These are phyloP conservation scores for Lottia scabra DNA, from an alignment of 2,888 invertebrate genomes.

Conservation along the genomic window DNA sequence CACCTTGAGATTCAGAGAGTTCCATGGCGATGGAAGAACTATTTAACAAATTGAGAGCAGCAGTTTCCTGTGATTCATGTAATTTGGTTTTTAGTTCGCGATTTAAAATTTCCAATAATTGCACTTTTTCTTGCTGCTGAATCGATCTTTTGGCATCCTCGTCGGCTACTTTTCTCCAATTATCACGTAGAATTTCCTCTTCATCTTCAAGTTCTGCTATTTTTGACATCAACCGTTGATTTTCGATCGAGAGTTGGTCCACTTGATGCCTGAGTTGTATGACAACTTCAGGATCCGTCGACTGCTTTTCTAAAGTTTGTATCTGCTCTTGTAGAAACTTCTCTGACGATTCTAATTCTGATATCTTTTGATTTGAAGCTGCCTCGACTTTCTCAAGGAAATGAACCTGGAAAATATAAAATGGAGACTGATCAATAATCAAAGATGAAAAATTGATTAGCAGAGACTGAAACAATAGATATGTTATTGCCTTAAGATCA, in stretches of 20 bases:
- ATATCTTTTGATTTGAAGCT: slow-evolving; percentile 45
- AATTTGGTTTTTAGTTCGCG: slow-evolving; percentile 53
- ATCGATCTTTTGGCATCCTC: slow-evolving; percentile 54
- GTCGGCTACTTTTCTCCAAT: slow-evolving; percentile 59
- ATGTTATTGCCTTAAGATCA: too few relatives aligned
- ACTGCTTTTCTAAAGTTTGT: slow-evolving; percentile 31
- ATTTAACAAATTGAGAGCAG: slow-evolving; percentile 36
- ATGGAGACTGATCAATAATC: background rate
- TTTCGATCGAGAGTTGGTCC: slow-evolving; percentile 43
- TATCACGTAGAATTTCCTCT: slow-evolving; percentile 52
- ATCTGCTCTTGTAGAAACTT: slow-evolving; percentile 49
- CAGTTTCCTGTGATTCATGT: slow-evolving; percentile 45
- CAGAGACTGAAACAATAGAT: too few relatives aligned
- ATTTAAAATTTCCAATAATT: slow-evolving; percentile 47
- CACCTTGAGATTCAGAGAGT: slow-evolving; percentile 30
- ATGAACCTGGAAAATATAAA: slow-evolving; percentile 44
- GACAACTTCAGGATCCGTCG: slow-evolving; percentile 39
- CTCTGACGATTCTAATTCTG: slow-evolving; percentile 51
- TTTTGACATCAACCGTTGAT: slow-evolving; percentile 42
- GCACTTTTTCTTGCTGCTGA: slow-evolving; percentile 53
- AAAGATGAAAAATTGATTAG: too few relatives aligned
- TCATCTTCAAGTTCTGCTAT: slow-evolving; percentile 58
- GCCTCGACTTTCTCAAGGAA: slow-evolving; percentile 53
- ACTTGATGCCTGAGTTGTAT: slow-evolving; percentile 48
- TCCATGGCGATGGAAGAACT: slow-evolving; percentile 52